Evolutionary conservation across 2,113 vertebrate species (phyloP).

Genomic region (Naja naja): DNA sequence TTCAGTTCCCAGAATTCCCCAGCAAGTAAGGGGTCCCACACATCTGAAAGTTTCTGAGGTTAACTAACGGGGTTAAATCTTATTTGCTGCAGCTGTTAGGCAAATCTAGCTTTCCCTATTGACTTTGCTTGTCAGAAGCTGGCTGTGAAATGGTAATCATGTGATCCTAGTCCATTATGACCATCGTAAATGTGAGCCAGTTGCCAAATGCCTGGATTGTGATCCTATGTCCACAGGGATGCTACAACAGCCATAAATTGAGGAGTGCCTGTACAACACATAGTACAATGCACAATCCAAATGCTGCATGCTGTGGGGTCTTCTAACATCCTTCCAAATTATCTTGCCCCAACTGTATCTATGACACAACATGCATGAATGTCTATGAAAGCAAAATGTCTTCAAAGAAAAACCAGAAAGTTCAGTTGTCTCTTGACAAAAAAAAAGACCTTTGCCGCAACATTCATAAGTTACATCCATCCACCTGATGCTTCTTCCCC

Average conservation of each 20-base stretch:
- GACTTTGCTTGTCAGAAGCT: background rate
- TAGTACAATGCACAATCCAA: background rate
- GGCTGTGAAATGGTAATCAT: background rate
- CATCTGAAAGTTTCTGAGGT: background rate
- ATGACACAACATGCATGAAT: background rate
- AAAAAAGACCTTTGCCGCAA: background rate
- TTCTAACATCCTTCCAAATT: background rate
- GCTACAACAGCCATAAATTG: background rate
- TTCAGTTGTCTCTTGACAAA: too few species aligned
- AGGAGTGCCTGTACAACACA: background rate
- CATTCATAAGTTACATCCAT: background rate
- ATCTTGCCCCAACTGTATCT: background rate
- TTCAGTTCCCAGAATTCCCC: background rate
- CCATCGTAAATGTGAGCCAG: background rate
- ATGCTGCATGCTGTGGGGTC: background rate
- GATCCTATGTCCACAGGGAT: background rate
- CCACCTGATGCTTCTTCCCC: background rate
- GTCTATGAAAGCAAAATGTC: too few species aligned
- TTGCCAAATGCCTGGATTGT: background rate
- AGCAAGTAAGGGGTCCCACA: background rate
- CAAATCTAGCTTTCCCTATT: background rate
- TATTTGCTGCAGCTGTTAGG: background rate
- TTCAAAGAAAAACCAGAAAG: too few species aligned
- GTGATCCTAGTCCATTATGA: background rate
- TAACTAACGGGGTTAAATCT: background rate